Conservation (phyloP, 2,888 invertebrate genomes). For the Tenodera sinensis region DNA sequence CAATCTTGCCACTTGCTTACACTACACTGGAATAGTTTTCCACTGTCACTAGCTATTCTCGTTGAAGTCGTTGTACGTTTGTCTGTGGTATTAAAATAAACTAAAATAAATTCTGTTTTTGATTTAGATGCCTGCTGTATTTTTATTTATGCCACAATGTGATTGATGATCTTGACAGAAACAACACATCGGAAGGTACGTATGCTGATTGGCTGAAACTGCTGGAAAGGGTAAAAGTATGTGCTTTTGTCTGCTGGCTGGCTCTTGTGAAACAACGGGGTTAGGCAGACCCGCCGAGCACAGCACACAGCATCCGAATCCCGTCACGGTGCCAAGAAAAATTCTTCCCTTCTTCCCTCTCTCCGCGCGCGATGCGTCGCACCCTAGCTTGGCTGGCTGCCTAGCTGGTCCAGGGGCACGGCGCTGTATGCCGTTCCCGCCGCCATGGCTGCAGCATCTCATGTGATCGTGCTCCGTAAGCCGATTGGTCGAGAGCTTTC, state of each 20-base stretch:
- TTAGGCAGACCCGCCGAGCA: constrained; percentile 2
- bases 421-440: neutral
- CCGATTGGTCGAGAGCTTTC: neutral
- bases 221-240: neutral
- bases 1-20: neutral
- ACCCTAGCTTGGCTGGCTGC: neutral
- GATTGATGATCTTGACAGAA: neutral
- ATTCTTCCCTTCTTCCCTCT: neutral
- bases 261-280: neutral
- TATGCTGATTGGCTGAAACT: neutral
- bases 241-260: neutral
- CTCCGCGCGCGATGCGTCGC: neutral
- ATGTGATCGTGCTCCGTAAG: neutral
- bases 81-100: neutral
- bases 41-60: neutral
- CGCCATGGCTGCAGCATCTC: neutral
- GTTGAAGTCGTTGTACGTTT: neutral
- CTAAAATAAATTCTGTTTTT: neutral
- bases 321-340: neutral
- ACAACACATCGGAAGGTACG: neutral
- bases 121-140: neutral
- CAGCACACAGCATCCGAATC: neutral
- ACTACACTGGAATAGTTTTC: neutral
- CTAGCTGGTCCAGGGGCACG: neutral
- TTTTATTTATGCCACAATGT: neutral